Percentiles rank a stretch among this genome's conserved stretches.
These are phyloP conservation scores for Macrostomum lignano DNA, from an alignment of 1,140 invertebrate genomes.

Conservation along the genomic window DNA sequence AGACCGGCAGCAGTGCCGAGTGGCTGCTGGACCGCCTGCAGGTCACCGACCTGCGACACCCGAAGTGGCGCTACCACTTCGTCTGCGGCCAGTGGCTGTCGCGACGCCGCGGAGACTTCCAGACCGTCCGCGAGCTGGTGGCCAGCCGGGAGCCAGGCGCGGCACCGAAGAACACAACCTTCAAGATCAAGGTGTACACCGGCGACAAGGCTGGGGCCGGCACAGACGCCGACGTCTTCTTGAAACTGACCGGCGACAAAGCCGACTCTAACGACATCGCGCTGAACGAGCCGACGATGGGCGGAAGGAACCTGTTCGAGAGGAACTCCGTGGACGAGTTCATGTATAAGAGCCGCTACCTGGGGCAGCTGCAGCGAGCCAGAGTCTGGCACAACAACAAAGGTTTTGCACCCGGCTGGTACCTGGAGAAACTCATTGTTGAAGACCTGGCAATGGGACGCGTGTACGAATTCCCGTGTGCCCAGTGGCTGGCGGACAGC, in stretches of 20 bases:
- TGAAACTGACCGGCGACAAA: slow-evolving; percentile 12
- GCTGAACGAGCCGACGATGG: slow-evolving; percentile 5
- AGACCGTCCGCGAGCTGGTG: slow-evolving; percentile 17
- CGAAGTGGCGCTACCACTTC: slow-evolving; percentile 25
- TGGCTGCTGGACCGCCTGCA: slow-evolving; percentile 28
- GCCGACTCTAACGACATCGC: slow-evolving; percentile 1
- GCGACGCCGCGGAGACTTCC: slow-evolving; percentile 21
- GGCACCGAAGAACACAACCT: slow-evolving; percentile 12
- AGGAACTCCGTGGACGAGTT: slow-evolving; percentile 6
- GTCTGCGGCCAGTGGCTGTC: slow-evolving; percentile 26
- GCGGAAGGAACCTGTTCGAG: slow-evolving; percentile 7
- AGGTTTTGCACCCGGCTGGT: slow-evolving; percentile 24
- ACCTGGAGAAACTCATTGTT: slow-evolving; percentile 23
- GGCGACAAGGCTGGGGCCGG: slow-evolving; percentile 14
- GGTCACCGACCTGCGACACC: slow-evolving; percentile 19
- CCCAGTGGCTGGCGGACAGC: slow-evolving; percentile 18
- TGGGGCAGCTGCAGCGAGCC: slow-evolving; percentile 18
- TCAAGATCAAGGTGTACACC: slow-evolving; percentile 14
- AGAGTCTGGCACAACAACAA: slow-evolving; percentile 24
- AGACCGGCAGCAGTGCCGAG: slow-evolving; percentile 21
- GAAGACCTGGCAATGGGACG: slow-evolving; percentile 16
- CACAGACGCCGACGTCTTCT: slow-evolving; percentile 12
- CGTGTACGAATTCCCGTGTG: slow-evolving; percentile 20
- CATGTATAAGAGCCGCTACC: slow-evolving; percentile 17
- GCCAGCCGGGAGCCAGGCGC: no score